Evolutionary conservation across 2,888 invertebrate species (phyloP), one percentile per base, ranked within the genome.

Genomic region (Xestobium rufovillosum): DNA sequence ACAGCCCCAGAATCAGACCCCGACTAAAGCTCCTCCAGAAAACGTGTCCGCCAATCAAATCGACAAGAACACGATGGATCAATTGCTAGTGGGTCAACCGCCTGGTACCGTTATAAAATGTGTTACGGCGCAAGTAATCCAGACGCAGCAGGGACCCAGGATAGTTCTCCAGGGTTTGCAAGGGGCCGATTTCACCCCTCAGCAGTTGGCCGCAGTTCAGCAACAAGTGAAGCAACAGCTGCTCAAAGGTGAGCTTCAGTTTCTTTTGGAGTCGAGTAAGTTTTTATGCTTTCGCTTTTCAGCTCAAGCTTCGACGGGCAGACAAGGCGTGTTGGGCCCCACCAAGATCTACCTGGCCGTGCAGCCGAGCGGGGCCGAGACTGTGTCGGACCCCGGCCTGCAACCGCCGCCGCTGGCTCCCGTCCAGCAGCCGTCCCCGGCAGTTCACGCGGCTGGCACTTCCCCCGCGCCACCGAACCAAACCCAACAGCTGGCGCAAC

Each of bases 171-270:
- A 89, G 61, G 89, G 89, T 6, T 67, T 89, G 14, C 83, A 86
- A 47, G 86, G 87, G 0, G 81, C 85, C 41, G 83, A 86, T 47
- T 80, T 90, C 47, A 83, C 87, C 0, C 81, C 80, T 1, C 83
- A 85, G 46, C 89, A 90, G 61, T 62, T 89, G 49, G 77, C 81
- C 3, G 73, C 86, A 39, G 85, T 90, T 1, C 88, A 90, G 55
- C 84, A 87, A 49, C 89, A 90, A 71, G 88, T 90, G 11, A 89
- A 89, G 61, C 87, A 88, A 54, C 89, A 90, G 59, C 66, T 89
- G 34, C 67, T 88, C 33, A 88, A 87, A 79, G 86, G 86, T 87
- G 63, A 52, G 41, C 35, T 37, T 23, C 11, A 31, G 43, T 33
- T 25, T 42, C 36, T 43, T 17, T 36, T 17, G 26, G 10, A 25